Evolutionary conservation across 2,113 vertebrate species (phyloP).

Genomic region (Hydrochoerus hydrochaeris): DNA sequence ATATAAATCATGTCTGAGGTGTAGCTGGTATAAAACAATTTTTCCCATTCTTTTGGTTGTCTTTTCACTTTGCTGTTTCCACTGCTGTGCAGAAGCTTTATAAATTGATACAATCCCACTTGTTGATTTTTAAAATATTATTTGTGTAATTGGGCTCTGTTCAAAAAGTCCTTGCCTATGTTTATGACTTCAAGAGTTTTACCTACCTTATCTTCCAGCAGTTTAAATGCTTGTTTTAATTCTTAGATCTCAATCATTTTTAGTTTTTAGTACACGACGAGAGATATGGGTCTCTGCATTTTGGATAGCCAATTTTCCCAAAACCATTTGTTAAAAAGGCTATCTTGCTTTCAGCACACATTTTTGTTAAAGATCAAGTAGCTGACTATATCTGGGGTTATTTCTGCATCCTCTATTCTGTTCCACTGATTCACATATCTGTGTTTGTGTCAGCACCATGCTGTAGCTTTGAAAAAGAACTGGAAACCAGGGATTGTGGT

Average conservation of each 20-base stretch:
- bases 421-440: neutral
- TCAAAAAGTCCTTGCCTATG: no score
- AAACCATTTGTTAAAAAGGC: neutral
- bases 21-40: neutral
- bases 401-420: neutral
- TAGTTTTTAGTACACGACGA: neutral
- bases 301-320: neutral
- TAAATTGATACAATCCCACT: neutral
- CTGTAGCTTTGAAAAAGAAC: neutral
- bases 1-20: neutral
- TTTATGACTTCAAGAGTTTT: neutral
- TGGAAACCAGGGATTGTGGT: neutral
- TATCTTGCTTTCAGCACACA: neutral
- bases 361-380: neutral
- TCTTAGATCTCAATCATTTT: neutral
- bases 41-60: neutral
- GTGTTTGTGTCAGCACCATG: neutral
- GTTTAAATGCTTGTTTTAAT: neutral
- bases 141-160: neutral
- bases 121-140: neutral
- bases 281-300: neutral
- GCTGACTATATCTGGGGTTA: neutral
- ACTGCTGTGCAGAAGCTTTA: neutral
- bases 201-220: neutral
- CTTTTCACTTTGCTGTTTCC: neutral